A percentile compares a stretch with the other conserved stretches of the same genome.
phyloP scores from a whole-genome alignment of 2,797 vertebrate genomes.

The Neosilurus hyrtlii region DNA sequence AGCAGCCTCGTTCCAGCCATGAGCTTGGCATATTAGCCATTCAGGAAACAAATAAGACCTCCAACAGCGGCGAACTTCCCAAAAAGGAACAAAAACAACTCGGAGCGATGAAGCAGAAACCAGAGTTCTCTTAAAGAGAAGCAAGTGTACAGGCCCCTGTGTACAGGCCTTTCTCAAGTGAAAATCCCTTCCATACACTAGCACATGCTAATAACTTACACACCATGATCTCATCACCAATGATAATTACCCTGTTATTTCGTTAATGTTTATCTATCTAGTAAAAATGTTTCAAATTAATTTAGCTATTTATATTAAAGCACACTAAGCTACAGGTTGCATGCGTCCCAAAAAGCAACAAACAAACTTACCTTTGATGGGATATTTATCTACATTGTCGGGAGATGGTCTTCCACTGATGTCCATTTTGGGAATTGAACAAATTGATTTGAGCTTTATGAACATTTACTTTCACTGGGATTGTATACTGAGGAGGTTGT shows the following conservation, averaged over 20 bases:
- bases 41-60: constrained; percentile 81
- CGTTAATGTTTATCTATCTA: background rate
- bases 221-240: background rate
- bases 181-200: background rate
- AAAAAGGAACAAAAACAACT: constrained; percentile 61
- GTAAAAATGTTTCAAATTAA: background rate
- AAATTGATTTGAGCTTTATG: background rate
- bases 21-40: constrained; percentile 91
- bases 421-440: background rate
- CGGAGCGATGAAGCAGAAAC: constrained; percentile 54
- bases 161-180: background rate
- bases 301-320: background rate
- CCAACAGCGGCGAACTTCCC: constrained; percentile 59
- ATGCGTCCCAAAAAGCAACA: too few species aligned
- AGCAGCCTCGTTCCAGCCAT: constrained; percentile 79
- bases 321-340: background rate
- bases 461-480: background rate
- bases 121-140: constrained; percentile 44
- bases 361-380: background rate
- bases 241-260: background rate
- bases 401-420: background rate
- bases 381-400: background rate
- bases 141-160: background rate
- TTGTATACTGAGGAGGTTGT: background rate
- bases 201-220: background rate